Percentiles rank a stretch among this genome's conserved stretches.
phyloP scores from a whole-genome alignment of 2,113 vertebrate genomes.

The Ploceus nigricollis region DNA sequence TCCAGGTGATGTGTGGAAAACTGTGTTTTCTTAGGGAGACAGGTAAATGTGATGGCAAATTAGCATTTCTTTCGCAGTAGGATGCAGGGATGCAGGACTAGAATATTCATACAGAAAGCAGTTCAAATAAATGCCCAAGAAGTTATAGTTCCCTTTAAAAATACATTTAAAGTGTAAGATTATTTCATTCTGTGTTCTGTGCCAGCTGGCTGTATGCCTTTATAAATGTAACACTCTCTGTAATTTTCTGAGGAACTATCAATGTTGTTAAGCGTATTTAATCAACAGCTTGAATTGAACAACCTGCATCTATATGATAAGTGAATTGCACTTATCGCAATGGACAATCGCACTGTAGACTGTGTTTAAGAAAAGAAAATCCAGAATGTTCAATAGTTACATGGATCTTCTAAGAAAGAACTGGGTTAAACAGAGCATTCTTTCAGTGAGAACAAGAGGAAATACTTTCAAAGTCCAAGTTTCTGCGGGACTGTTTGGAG shows the following conservation, averaged over 20 bases:
- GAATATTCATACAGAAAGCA: neutral
- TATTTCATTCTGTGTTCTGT: neutral
- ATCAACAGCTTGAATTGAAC: neutral
- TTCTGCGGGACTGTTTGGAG: neutral
- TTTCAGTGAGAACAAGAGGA: neutral
- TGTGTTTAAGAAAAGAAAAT: neutral
- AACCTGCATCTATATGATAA: neutral
- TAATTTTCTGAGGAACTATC: neutral
- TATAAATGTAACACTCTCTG: neutral
- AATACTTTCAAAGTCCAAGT: neutral
- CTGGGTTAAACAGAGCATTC: neutral
- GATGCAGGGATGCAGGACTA: neutral
- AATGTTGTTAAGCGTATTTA: neutral
- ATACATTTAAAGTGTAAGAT: neutral
- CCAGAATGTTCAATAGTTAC: neutral
- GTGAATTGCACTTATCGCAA: neutral
- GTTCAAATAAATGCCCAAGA: neutral
- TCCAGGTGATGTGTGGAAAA: neutral
- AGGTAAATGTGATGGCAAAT: neutral
- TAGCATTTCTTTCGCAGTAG: neutral
- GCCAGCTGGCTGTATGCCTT: neutral
- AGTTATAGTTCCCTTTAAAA: neutral
- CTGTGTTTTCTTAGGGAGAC: fast-evolving
- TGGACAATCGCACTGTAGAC: too few relatives aligned
- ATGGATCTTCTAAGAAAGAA: neutral